A percentile compares a stretch with the other conserved stretches of the same genome.
Conservation (phyloP, 2,797 vertebrate genomes). For the Falco novaeseelandiae region DNA sequence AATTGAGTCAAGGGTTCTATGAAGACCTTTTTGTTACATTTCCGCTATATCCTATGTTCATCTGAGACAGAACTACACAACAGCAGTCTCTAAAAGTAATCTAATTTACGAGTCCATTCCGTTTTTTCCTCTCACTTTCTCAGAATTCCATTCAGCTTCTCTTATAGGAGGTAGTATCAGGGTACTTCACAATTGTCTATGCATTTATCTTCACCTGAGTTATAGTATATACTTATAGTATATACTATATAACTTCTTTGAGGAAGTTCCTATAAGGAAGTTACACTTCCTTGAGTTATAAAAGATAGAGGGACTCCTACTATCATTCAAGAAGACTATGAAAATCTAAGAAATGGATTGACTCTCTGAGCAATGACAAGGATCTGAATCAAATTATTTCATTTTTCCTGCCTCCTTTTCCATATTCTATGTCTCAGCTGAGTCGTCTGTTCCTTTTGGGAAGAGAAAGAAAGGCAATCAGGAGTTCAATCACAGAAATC, state of each 20-base stretch:
- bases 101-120: background rate
- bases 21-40: background rate
- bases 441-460: background rate
- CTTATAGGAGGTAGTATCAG: background rate
- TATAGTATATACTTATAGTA: too few species aligned
- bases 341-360: background rate
- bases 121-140: background rate
- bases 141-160: background rate
- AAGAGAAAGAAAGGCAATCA: background rate
- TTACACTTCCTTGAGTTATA: background rate
- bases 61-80: background rate
- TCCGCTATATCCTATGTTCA: background rate
- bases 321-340: background rate
- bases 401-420: background rate
- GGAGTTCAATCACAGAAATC: background rate
- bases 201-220: background rate
- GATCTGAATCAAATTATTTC: background rate
- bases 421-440: background rate
- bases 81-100: background rate
- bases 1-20: background rate
- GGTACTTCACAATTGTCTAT: background rate
- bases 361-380: background rate
- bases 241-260: too few species aligned
- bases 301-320: background rate
- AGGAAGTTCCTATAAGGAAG: too few species aligned